Conservation (phyloP, 2,113 vertebrate genomes). For the Corythaeola cristata region DNA sequence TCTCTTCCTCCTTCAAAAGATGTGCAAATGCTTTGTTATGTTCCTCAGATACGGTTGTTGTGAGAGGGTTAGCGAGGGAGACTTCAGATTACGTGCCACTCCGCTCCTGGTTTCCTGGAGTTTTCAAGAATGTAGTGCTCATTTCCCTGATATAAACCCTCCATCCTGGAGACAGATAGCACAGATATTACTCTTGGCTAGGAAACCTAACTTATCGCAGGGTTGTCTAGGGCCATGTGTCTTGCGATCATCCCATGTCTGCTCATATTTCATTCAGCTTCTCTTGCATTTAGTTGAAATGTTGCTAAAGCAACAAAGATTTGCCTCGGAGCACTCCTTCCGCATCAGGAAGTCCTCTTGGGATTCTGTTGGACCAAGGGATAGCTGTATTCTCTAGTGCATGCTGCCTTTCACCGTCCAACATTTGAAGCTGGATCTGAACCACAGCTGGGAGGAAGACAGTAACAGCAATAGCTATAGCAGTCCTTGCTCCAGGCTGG, state of each 20-base stretch:
- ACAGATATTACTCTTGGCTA: neutral
- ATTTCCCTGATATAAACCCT: neutral
- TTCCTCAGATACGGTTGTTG: neutral
- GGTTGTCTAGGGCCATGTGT: neutral
- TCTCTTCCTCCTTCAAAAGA: neutral
- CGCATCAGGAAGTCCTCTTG: neutral
- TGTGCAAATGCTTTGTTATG: neutral
- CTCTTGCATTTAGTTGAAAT: neutral
- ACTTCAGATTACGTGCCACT: neutral
- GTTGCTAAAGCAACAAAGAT: neutral
- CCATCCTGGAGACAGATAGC: neutral
- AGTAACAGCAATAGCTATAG: neutral
- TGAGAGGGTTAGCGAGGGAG: neutral
- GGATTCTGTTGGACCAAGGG: neutral
- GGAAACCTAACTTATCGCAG: neutral
- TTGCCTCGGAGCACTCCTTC: neutral
- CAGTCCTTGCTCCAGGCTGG: neutral
- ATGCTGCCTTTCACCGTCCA: neutral
- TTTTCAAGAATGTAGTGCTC: neutral
- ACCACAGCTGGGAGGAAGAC: neutral
- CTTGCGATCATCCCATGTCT: neutral
- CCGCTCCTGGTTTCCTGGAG: neutral
- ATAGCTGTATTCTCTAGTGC: neutral
- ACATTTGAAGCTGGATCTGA: neutral
- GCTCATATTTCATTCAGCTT: neutral